phyloP scores from a whole-genome alignment of 2,797 vertebrate genomes.

The Ataeniobius toweri region DNA sequence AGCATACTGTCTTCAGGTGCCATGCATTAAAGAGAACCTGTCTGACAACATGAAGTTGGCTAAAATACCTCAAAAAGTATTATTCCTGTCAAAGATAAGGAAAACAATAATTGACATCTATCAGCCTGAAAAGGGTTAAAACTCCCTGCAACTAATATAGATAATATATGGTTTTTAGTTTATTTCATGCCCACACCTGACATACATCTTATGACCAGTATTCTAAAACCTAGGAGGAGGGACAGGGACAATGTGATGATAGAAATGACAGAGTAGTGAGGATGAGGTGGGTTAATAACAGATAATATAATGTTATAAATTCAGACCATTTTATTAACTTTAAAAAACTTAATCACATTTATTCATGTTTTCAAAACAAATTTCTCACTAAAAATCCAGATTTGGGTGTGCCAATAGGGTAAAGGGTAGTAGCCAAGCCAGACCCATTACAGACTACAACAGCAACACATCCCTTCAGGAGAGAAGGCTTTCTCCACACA shows the following conservation, averaged over 20 bases:
- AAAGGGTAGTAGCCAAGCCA: not conserved
- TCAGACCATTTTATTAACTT: not conserved
- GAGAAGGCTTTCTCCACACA: not conserved
- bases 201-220: not conserved
- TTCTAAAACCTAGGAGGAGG: not conserved
- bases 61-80: no score
- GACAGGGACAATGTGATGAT: not conserved
- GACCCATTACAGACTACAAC: not conserved
- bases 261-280: not conserved
- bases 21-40: no score
- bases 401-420: not conserved
- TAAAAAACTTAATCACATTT: not conserved
- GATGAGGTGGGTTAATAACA: not conserved
- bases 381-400: not conserved
- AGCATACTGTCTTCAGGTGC: no score
- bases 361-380: not conserved
- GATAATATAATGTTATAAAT: no score
- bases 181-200: not conserved
- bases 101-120: not conserved
- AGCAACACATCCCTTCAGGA: conserved; percentile 1
- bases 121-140: no score
- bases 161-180: not conserved
- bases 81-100: no score
- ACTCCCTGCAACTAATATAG: no score
- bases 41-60: no score